These are phyloP conservation scores for Druceiella hillmani DNA, from an alignment of 2,888 invertebrate species.

Conservation along the genomic window DNA sequence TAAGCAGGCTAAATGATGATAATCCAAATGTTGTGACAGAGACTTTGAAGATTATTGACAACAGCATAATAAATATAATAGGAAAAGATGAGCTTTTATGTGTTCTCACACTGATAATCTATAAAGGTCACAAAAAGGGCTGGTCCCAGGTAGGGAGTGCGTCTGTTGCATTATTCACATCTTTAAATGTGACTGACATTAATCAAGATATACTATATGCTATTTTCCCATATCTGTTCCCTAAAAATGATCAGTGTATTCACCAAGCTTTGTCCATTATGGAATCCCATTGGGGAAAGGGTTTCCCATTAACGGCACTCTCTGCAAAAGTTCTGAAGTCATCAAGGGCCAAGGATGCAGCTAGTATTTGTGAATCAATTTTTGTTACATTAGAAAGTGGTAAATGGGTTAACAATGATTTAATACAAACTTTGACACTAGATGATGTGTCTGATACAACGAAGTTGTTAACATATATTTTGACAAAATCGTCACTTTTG, in stretches of 20 bases:
- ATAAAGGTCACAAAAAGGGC: constrained; percentile 34
- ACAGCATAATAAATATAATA: constrained; percentile 38
- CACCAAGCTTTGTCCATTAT: constrained; percentile 35
- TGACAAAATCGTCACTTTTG: constrained; percentile 42
- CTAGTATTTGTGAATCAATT: constrained; percentile 30
- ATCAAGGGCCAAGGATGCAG: constrained; percentile 8
- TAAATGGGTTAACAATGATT: constrained; percentile 29
- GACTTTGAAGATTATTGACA: constrained; percentile 42
- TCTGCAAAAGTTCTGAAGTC: constrained; percentile 27
- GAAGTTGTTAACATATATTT: constrained; percentile 37
- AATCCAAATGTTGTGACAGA: constrained; percentile 55
- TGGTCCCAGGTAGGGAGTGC: constrained; percentile 40
- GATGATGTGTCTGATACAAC: constrained; percentile 22
- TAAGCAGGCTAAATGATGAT: constrained; percentile 64
- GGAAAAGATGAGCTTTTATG: constrained; percentile 41
- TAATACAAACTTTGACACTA: constrained; percentile 31
- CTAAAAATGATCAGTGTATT: constrained; percentile 35
- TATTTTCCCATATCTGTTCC: constrained; percentile 59
- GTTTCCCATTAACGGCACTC: constrained; percentile 27
- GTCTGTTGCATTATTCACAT: constrained; percentile 45
- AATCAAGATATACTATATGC: constrained; percentile 54
- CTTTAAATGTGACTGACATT: constrained; percentile 37
- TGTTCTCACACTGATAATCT: constrained; percentile 47
- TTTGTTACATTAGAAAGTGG: constrained; percentile 36
- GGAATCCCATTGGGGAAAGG: constrained; percentile 37